Evolutionary conservation across 2,797 vertebrate genomes (phyloP), one percentile per base, ranked within the genome.

Genomic region (Enteromius fasciolatus): DNA sequence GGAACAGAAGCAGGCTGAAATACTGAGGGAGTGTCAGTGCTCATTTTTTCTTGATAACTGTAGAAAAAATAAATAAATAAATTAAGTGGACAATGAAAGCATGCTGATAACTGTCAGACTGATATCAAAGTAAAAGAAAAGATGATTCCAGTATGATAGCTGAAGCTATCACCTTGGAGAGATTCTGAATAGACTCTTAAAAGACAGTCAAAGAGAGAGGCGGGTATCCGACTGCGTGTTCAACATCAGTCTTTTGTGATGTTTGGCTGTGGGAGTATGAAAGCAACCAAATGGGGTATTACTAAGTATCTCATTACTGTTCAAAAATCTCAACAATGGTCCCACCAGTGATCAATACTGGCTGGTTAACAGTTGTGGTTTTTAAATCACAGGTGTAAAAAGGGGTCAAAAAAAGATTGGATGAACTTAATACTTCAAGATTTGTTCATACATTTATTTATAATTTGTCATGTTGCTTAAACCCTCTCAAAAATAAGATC

Each of bases 51-150:
- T 87, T 93, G 91, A 92, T 88, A 89, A 89, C 89, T 91, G 89
- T 91, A 14, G 15, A 46, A 46, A 46, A 11, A 44, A 44, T 92
- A 93, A 93, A 93, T 93, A 48, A 94, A 93, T 93, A 93, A 93
- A 61, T 93, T 93, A 94, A 92, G 90, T 90, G 92, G 90, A 91
- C 89, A 93, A 87, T 88, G 90, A 80, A 59, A 92, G 91, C 77
- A 87, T 84, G 83, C 89, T 90, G 90, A 89, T 87, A 57, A 88
- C 87, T 91, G 89, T 90, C 92, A 93, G 90, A 91, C 92, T 91
- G 88, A 92, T 92, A 92, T 91, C 87, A 91, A 93, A 94, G 92
- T 92, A 92, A 91, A 92, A 92, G 90, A 89, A 92, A 88, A 87
- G 88, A 91, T 89, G 86, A 89, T 91, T 92, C 86, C 91, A 90